Evolutionary conservation across 2,797 vertebrate genomes (phyloP).

Genomic region (Sebastes cheni): DNA sequence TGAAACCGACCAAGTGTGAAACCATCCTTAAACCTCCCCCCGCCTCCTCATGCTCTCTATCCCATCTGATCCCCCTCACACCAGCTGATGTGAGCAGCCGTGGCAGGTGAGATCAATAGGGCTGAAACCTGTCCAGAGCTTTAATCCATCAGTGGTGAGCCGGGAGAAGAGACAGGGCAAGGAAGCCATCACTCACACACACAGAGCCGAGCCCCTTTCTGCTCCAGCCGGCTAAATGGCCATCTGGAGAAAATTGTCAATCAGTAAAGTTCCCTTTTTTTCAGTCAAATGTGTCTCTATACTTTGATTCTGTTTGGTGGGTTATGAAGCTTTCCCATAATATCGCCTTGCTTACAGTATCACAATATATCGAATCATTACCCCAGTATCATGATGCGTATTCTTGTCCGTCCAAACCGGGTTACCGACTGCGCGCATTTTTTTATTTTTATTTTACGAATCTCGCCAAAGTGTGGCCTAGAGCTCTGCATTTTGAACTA

Average conservation of each 20-base stretch:
- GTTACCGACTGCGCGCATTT: no score
- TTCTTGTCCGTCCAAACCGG: no score
- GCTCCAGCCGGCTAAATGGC: constrained; percentile 59
- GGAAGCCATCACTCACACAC: constrained; percentile 67
- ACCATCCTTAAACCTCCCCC: constrained; percentile 1
- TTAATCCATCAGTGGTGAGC: constrained; percentile 76
- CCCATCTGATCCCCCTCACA: constrained; percentile 15
- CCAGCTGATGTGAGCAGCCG: constrained; percentile 64
- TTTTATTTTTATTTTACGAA: no score
- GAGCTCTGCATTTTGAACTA: no score
- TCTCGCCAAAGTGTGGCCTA: no score
- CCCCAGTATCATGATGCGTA: no score
- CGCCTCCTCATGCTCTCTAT: background rate
- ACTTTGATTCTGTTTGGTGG: background rate
- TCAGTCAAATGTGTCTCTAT: background rate
- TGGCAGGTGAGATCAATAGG: constrained; percentile 79
- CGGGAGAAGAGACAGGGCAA: constrained; percentile 64
- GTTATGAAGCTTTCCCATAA: background rate
- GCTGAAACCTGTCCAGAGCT: constrained; percentile 75
- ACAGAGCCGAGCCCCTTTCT: constrained; percentile 12
- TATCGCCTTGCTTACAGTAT: no score
- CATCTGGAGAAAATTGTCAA: constrained; percentile 53
- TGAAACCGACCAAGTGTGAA: constrained; percentile 18
- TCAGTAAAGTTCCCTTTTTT: constrained; percentile 25
- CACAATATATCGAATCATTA: no score